Conservation (phyloP, 92 coral and sea anemone genomes). For the Plumapathes pennacea region DNA sequence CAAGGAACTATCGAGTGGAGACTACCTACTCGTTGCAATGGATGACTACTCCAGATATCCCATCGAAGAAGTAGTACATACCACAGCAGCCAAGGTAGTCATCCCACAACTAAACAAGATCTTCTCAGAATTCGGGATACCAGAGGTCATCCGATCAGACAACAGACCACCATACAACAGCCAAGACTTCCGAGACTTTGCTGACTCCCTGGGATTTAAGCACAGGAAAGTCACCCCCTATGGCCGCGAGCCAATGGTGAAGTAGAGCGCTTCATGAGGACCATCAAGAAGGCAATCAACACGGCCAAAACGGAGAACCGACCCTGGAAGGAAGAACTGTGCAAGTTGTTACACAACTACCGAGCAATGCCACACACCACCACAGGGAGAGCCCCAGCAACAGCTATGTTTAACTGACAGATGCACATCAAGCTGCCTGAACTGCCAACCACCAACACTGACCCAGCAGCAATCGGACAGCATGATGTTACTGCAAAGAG, state of each 20-base stretch:
- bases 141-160: constrained; percentile 26
- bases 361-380: constrained; percentile 71
- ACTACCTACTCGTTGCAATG: constrained; percentile 18
- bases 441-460: constrained; percentile 8
- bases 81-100: constrained; percentile 28
- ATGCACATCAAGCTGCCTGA: constrained; percentile 58
- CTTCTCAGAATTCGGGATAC: constrained; percentile 34
- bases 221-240: constrained; percentile 54
- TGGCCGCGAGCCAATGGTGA: constrained; percentile 69
- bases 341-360: constrained; percentile 46
- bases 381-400: constrained; percentile 51
- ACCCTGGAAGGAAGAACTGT: constrained; percentile 40
- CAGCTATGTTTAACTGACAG: constrained; percentile 39
- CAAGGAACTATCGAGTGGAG: constrained; percentile 24
- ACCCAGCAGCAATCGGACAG: constrained; percentile 3
- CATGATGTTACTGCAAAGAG: constrained; percentile 35
- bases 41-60: constrained; percentile 52
- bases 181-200: constrained; percentile 17
- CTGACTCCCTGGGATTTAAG: constrained; percentile 35
- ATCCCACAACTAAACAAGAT: constrained; percentile 26
- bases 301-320: constrained; percentile 42
- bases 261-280: constrained; percentile 56
- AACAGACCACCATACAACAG: constrained; percentile 64
- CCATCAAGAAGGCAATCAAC: constrained; percentile 45
- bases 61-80: constrained; percentile 22